Evolutionary conservation across 2,888 invertebrate species (phyloP).

Genomic region (Perithous albicinctus): DNA sequence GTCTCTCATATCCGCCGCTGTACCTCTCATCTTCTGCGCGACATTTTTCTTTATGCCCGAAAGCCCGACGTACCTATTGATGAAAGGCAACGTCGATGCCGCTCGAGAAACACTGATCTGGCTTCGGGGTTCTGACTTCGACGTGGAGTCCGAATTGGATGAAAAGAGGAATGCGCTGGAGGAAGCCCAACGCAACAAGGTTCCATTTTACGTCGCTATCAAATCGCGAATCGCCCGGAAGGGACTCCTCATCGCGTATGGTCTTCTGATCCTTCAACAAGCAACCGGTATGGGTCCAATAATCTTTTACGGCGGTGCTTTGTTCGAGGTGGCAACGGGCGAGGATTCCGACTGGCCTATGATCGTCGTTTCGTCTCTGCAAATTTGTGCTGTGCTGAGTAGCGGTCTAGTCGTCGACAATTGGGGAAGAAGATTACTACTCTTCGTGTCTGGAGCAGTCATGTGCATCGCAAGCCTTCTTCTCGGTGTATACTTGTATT

Average conservation of each 20-base stretch:
- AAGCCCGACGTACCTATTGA: slow-evolving; percentile 88
- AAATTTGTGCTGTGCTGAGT: slow-evolving; percentile 91
- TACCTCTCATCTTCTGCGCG: slow-evolving; percentile 89
- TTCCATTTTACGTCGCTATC: slow-evolving; percentile 87
- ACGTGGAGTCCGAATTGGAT: slow-evolving; percentile 88
- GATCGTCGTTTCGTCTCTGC: slow-evolving; percentile 94
- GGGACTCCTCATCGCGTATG: slow-evolving; percentile 90
- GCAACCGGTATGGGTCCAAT: slow-evolving; percentile 94
- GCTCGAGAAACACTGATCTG: slow-evolving; percentile 90
- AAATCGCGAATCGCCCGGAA: slow-evolving; percentile 88
- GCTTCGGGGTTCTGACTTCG: slow-evolving; percentile 91
- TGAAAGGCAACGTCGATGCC: slow-evolving; percentile 88
- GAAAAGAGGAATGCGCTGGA: slow-evolving; percentile 87
- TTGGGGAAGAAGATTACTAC: slow-evolving; percentile 91
- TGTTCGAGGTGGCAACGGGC: slow-evolving; percentile 89
- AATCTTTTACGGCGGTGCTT: slow-evolving; percentile 91
- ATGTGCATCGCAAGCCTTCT: slow-evolving; percentile 90
- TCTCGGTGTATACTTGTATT: slow-evolving; percentile 90
- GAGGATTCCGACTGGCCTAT: slow-evolving; percentile 88
- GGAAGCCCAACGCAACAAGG: slow-evolving; percentile 85
- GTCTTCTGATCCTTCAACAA: slow-evolving; percentile 96
- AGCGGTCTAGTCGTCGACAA: slow-evolving; percentile 93
- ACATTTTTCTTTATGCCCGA: slow-evolving; percentile 88
- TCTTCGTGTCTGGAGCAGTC: slow-evolving; percentile 89
- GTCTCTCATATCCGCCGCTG: slow-evolving; percentile 88